phyloP scores from a whole-genome alignment of 2,113 vertebrate species.

The Aviceda subcristata region DNA sequence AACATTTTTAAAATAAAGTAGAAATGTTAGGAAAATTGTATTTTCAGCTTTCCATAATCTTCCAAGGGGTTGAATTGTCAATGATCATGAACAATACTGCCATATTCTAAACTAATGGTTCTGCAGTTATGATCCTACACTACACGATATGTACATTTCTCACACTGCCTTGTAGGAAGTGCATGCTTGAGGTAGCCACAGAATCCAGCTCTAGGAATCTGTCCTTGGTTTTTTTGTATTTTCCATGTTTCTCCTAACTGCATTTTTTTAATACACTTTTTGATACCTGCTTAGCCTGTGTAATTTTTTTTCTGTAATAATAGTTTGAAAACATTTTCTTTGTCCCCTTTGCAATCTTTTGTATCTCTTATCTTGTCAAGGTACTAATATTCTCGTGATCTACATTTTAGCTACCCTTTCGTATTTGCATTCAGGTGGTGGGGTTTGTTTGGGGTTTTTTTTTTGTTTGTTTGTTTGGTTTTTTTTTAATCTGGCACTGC shows the following conservation, averaged over 20 bases:
- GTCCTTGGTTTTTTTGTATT: accelerated
- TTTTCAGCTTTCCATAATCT: background rate
- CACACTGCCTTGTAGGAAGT: background rate
- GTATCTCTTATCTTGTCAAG: background rate
- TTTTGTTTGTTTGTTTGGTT: no score
- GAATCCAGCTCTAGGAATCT: background rate
- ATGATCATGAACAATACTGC: background rate
- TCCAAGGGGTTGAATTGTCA: background rate
- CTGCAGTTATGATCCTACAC: background rate
- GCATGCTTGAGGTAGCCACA: background rate
- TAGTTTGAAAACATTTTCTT: background rate
- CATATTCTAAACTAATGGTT: background rate
- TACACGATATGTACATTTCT: background rate
- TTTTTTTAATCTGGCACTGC: background rate
- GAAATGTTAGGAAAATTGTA: background rate
- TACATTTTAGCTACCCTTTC: background rate
- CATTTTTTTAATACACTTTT: background rate
- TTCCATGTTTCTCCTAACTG: background rate
- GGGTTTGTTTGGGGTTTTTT: no score
- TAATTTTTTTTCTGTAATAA: background rate
- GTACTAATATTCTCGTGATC: background rate
- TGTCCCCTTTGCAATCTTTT: background rate
- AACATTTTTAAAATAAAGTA: background rate
- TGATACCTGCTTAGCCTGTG: background rate
- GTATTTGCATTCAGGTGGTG: background rate